A percentile compares a stretch with the other conserved stretches of the same genome.
phyloP scores from a whole-genome alignment of 2,797 vertebrate species.

The Tiaroga cobitis region DNA sequence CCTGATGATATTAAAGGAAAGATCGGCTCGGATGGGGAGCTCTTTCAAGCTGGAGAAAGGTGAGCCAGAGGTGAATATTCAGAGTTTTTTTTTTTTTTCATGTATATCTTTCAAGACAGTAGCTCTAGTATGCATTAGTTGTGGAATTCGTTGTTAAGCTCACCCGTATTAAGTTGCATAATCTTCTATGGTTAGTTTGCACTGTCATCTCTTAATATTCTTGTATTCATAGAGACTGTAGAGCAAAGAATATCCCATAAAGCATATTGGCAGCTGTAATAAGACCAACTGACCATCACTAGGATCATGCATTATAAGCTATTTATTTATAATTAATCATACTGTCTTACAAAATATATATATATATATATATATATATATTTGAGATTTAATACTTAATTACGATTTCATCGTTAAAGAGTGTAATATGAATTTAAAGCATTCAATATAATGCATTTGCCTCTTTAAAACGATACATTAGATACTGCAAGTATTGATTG shows the following conservation, averaged over 20 bases:
- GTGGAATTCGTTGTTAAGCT: constrained; percentile 28
- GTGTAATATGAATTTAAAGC: too few species aligned
- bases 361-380: too few species aligned
- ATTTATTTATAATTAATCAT: not conserved
- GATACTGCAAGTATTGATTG: too few species aligned
- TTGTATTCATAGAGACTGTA: not conserved
- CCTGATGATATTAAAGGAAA: constrained; percentile 47
- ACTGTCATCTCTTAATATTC: not conserved
- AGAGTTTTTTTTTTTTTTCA: not conserved
- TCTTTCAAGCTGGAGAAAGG: constrained; percentile 34
- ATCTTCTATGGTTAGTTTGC: constrained; percentile 20
- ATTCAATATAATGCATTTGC: too few species aligned
- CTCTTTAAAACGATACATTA: too few species aligned
- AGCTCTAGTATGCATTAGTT: constrained; percentile 32
- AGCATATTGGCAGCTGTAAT: not conserved
- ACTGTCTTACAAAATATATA: not conserved
- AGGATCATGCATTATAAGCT: not conserved
- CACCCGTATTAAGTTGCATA: constrained; percentile 33
- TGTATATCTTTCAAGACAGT: constrained; percentile 30
- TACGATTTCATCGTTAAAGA: too few species aligned
- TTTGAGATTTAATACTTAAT: too few species aligned
- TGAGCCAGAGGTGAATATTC: constrained; percentile 29
- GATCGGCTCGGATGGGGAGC: constrained; percentile 18
- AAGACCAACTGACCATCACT: not conserved
- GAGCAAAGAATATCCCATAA: not conserved